Conservation (phyloP, 2,888 invertebrate species). For the Ochlodes sylvanus region DNA sequence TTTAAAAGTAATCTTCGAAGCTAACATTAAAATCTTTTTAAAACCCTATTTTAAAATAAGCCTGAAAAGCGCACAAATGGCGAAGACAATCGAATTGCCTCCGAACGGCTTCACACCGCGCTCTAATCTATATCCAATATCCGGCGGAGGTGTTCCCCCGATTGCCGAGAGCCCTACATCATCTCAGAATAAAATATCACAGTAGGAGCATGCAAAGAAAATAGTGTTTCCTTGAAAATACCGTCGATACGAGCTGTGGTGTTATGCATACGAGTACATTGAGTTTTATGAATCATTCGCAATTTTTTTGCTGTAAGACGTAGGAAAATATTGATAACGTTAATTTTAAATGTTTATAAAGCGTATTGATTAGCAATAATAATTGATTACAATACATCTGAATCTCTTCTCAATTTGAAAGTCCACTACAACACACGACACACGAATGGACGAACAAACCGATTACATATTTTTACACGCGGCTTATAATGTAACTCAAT, state of each 20-base stretch:
- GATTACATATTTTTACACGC: no score
- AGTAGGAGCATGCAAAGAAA: constrained; percentile 21
- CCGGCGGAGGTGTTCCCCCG: constrained; percentile 28
- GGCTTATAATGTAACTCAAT: no score
- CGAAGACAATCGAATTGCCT: constrained; percentile 33
- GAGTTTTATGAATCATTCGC: no score
- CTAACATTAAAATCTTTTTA: background rate
- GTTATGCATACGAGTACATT: background rate
- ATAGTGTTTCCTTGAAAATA: constrained; percentile 21
- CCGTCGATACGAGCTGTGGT: background rate
- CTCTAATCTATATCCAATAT: constrained; percentile 37
- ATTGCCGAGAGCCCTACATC: constrained; percentile 19
- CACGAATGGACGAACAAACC: no score
- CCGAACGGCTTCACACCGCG: constrained; percentile 23
- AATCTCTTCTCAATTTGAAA: no score
- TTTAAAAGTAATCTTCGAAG: background rate
- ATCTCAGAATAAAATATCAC: constrained; percentile 23
- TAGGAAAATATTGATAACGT: no score
- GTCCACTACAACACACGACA: no score
- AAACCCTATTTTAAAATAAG: constrained; percentile 5
- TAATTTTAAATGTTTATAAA: no score
- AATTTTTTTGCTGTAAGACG: no score
- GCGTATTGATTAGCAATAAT: no score
- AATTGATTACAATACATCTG: no score
- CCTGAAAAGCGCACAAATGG: constrained; percentile 16